These are phyloP conservation scores for Neodiprion virginianus DNA, from an alignment of 1,140 invertebrate genomes.

Conservation along the genomic window DNA sequence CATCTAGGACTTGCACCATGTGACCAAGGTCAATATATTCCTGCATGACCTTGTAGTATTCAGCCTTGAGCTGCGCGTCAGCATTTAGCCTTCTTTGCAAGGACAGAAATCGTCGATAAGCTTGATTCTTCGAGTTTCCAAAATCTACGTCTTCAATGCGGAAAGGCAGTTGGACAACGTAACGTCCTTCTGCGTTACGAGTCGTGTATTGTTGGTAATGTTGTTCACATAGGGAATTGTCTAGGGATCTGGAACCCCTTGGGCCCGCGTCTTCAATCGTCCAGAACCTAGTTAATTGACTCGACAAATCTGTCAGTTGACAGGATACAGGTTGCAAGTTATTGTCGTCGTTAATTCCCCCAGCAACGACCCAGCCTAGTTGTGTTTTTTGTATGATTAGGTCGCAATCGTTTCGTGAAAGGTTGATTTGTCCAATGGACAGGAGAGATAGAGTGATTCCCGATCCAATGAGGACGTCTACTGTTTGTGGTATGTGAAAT, in stretches of 20 bases:
- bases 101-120: neutral
- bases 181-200: slow-evolving; percentile 30
- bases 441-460: too few species aligned
- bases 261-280: slow-evolving; percentile 13
- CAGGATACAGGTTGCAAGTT: slow-evolving; percentile 5
- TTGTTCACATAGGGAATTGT: neutral
- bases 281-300: slow-evolving; percentile 21
- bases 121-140: slow-evolving; percentile 2
- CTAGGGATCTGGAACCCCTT: neutral
- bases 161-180: slow-evolving; percentile 42
- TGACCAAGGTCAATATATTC: slow-evolving; percentile 24
- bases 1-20: slow-evolving; percentile 12
- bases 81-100: neutral
- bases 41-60: slow-evolving; percentile 27
- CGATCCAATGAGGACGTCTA: slow-evolving; percentile 5
- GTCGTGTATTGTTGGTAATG: slow-evolving; percentile 5
- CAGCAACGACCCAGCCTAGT: slow-evolving; percentile 15
- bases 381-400: too few species aligned
- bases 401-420: too few species aligned
- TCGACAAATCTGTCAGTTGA: slow-evolving; percentile 10
- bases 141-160: slow-evolving; percentile 7
- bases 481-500: too few species aligned
- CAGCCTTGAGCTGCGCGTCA: neutral
- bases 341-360: neutral
- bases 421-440: too few species aligned